These are phyloP conservation scores for Melanotus villosus DNA, from an alignment of 2,888 invertebrate species.

Conservation along the genomic window DNA sequence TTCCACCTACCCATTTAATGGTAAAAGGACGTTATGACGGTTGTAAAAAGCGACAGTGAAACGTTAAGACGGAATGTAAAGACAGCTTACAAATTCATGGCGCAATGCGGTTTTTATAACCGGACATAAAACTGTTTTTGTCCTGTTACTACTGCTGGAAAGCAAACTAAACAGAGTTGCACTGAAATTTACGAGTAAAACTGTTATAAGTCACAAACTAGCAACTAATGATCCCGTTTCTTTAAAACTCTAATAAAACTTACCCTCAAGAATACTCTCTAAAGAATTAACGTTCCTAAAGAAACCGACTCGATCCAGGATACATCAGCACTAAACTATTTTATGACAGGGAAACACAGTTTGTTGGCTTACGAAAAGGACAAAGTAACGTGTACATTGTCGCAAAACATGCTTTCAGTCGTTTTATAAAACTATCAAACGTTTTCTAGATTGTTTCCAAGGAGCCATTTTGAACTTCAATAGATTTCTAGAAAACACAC, in stretches of 20 bases:
- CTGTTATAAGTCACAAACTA: constrained; percentile 18
- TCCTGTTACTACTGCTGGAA: constrained; percentile 5
- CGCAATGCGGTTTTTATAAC: constrained; percentile 27
- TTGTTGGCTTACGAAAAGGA: not conserved
- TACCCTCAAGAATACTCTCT: not conserved
- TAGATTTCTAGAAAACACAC: too few species aligned
- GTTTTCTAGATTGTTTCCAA: too few species aligned
- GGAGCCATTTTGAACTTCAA: too few species aligned
- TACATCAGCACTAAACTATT: not conserved
- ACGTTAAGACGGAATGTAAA: constrained; percentile 23
- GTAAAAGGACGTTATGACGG: constrained; percentile 18
- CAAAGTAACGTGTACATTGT: not conserved
- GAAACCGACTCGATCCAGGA: not conserved
- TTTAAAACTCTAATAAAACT: constrained; percentile 11
- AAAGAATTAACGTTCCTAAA: not conserved
- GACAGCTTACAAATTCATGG: constrained; percentile 26
- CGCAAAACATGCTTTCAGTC: not conserved
- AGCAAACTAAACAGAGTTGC: constrained; percentile 18
- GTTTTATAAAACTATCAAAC: too few species aligned
- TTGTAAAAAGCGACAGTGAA: constrained; percentile 18
- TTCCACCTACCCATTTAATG: constrained; percentile 15
- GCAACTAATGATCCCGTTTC: not conserved
- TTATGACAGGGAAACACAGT: not conserved
- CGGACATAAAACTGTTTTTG: constrained; percentile 22
- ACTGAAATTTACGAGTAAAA: constrained; percentile 17